phyloP scores from a whole-genome alignment of 1,140 invertebrate genomes.

The Diploscapter pachys region DNA sequence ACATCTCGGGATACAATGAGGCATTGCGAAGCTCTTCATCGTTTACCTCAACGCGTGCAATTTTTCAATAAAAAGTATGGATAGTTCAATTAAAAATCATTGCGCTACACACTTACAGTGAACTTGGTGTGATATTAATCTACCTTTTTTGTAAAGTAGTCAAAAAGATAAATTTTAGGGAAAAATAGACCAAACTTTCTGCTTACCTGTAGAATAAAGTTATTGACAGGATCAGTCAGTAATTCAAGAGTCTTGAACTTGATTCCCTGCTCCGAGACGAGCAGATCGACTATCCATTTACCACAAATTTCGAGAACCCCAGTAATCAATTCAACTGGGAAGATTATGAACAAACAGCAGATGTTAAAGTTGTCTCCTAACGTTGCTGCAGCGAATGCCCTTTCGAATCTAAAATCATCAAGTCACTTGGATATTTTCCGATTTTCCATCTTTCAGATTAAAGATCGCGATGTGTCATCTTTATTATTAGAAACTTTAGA shows the following conservation, averaged over 20 bases:
- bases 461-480: background rate
- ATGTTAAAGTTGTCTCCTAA: slow-evolving; percentile 64
- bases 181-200: background rate
- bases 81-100: too few relatives aligned
- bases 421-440: background rate
- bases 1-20: slow-evolving; percentile 23
- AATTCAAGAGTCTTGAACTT: slow-evolving; percentile 43
- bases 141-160: too few relatives aligned
- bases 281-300: slow-evolving; percentile 42
- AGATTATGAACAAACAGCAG: slow-evolving; percentile 61
- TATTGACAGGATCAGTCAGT: slow-evolving; percentile 48
- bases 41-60: slow-evolving; percentile 16
- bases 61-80: background rate
- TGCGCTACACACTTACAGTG: too few relatives aligned
- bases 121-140: too few relatives aligned
- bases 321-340: slow-evolving; percentile 60
- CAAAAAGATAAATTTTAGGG: too few relatives aligned
- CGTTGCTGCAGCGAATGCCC: slow-evolving; percentile 62
- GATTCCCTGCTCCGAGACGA: slow-evolving; percentile 31
- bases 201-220: slow-evolving; percentile 45
- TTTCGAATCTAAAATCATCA: slow-evolving; percentile 46
- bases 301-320: slow-evolving; percentile 49
- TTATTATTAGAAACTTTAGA: background rate
- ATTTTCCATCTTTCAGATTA: background rate
- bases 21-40: slow-evolving; percentile 29